Conservation (phyloP, 2,888 invertebrate species). For the Ochropleura leucogaster region DNA sequence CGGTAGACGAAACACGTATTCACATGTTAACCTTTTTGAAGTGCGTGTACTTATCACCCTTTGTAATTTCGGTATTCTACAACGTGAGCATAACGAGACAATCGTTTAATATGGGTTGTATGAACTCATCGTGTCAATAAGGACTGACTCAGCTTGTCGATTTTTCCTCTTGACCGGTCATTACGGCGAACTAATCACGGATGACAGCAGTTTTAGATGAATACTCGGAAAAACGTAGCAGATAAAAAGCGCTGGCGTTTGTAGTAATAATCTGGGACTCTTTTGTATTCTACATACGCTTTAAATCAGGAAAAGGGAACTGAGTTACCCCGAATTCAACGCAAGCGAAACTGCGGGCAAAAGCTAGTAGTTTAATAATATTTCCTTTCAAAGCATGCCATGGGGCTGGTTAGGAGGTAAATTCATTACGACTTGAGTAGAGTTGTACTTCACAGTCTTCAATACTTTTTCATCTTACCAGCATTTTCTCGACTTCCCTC, state of each 20-base stretch:
- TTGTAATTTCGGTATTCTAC: too few species aligned
- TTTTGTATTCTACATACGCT: too few species aligned
- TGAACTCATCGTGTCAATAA: neutral
- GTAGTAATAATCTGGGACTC: neutral
- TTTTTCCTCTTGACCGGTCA: neutral
- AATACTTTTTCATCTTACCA: neutral
- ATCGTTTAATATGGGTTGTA: neutral
- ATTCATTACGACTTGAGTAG: neutral
- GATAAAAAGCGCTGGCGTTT: neutral
- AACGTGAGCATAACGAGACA: neutral
- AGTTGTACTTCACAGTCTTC: slow-evolving; percentile 1
- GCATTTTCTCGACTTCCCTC: neutral
- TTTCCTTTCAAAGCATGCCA: neutral
- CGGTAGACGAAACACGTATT: too few species aligned
- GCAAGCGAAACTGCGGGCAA: too few species aligned
- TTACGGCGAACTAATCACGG: slow-evolving; percentile 1
- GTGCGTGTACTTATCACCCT: too few species aligned
- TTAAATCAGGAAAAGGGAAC: too few species aligned
- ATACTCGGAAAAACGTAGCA: neutral
- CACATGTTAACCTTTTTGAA: too few species aligned
- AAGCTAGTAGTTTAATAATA: neutral
- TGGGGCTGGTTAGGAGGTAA: too few species aligned
- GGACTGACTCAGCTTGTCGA: neutral
- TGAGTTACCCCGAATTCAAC: too few species aligned
- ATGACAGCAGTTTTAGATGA: neutral